Conservation (phyloP, 2,113 vertebrate species). For the Addax nasomaculatus region DNA sequence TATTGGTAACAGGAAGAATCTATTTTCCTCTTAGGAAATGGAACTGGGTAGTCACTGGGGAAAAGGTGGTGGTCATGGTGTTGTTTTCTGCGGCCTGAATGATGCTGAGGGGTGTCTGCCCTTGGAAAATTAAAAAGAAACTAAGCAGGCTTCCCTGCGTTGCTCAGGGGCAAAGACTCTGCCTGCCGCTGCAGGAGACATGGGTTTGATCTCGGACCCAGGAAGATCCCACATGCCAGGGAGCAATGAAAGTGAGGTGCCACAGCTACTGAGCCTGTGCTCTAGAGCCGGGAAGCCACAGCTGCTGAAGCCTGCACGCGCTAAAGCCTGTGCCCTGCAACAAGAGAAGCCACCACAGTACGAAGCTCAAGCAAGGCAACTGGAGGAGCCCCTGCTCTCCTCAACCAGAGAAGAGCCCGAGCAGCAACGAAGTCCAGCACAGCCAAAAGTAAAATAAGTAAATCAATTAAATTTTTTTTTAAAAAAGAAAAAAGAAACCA, state of each 20-base stretch:
- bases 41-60: background rate
- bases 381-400: background rate
- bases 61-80: background rate
- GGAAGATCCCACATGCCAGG: background rate
- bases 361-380: background rate
- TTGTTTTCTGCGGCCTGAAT: background rate
- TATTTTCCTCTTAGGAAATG: background rate
- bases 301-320: rapidly evolving
- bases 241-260: background rate
- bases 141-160: background rate
- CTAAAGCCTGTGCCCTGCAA: background rate
- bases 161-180: background rate
- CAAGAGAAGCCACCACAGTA: background rate
- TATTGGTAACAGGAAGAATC: background rate
- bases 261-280: background rate
- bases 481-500: background rate
- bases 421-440: background rate
- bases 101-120: background rate
- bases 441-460: background rate
- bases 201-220: background rate
- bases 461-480: background rate
- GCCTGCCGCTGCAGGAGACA: background rate
- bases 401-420: background rate
- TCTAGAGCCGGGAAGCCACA: background rate
- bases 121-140: background rate